phyloP scores from a whole-genome alignment of 2,113 vertebrate species.

The Alouatta palliata region DNA sequence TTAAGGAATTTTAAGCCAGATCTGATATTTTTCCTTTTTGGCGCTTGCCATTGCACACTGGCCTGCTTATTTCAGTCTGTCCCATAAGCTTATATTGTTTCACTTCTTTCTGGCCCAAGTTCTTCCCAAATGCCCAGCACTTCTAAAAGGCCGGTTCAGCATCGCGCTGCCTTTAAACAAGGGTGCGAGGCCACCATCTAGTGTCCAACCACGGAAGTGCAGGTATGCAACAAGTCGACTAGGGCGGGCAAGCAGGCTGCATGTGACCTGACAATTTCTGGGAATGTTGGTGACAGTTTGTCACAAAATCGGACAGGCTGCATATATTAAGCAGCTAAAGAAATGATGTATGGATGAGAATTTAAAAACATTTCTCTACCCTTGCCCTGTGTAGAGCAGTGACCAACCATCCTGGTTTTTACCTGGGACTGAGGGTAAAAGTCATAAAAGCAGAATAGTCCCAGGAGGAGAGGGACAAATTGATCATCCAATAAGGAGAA shows the following conservation, averaged over 20 bases:
- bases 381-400: not conserved
- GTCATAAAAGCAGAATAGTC: not conserved
- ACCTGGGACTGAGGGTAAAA: not conserved
- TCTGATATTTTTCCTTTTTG: not conserved
- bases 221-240: not conserved
- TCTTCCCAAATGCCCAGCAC: not conserved
- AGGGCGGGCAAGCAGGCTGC: not conserved
- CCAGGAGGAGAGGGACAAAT: not conserved
- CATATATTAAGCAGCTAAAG: not conserved
- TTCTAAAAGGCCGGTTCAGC: not conserved
- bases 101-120: not conserved
- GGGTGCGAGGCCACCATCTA: constrained; percentile 52
- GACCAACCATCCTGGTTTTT: not conserved
- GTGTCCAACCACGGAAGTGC: not conserved
- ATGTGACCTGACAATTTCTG: not conserved
- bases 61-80: not conserved
- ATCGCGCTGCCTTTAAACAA: not conserved
- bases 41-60: not conserved
- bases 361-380: not conserved
- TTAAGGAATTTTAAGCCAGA: not conserved
- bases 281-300: not conserved
- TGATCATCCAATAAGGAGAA: not conserved
- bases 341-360: not conserved
- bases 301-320: not conserved
- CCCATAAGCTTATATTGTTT: not conserved